Base-by-base conservation (phyloP, 2,888 invertebrate species). In the Nymphalis c-album region DNA sequence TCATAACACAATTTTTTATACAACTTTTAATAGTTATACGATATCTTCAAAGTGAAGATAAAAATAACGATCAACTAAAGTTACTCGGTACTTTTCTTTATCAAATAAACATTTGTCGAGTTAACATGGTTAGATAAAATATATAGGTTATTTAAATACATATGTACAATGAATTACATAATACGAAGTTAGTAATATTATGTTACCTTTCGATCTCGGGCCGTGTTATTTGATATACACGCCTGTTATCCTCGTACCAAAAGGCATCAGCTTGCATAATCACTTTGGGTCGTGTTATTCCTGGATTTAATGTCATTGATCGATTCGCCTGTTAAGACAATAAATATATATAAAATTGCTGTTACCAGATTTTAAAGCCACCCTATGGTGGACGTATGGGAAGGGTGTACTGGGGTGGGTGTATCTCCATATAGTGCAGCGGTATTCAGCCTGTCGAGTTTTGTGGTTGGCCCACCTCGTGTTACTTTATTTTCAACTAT, bases 201-300 rank as follows among this genome's bases (percentile, higher is more conserved):
- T 35, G 86, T 77, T 79, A 90, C 88, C 82, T 88, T 74, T 81
- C 86, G 70, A 91, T 87, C 26, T 86, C 85, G 1, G 91, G 92
- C 8, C 91, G 76, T 1, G 84, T 76, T 73, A 92, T 85, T 75
- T 90, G 91, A 74, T 92, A 93, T 60, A 86, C 80, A 50, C 92
- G 80, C 60, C 93, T 90, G 60, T 92, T 93, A 75, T 94, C 93
- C 78, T 93, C 93, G 64, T 92, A 89, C 93, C 94, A 94, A 72
- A 92, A 91, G 0, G 88, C 91, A 65, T 92, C 91, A 3, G 82
- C 83, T 16, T 83, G 71, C 88, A 92, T 86, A 4, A 80, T 77
- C n/a, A 79, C 73, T 55, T 81, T 83, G 0, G 80, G 73, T 6
- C 82, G 83, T 7, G 66, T 74, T 60, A 77, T 73, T 17, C 78